These are phyloP conservation scores for Microtus oregoni DNA, from an alignment of 2,113 vertebrate species.

Conservation along the genomic window DNA sequence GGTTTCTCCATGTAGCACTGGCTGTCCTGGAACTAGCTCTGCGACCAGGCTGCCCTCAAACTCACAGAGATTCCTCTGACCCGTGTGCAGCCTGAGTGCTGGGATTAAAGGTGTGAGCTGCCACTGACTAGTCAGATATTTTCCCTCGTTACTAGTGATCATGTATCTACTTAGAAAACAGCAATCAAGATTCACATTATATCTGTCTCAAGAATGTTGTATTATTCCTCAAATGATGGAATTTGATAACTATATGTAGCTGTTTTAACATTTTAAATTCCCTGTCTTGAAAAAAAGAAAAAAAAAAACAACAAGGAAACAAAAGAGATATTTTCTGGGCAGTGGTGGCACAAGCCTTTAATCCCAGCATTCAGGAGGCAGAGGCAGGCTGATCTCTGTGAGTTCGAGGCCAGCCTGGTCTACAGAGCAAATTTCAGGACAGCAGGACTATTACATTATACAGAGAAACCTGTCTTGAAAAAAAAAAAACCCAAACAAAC, in stretches of 20 bases:
- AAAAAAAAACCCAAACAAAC: too few species aligned
- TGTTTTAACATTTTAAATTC: neutral
- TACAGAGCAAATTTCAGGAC: too few species aligned
- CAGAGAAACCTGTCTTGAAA: too few species aligned
- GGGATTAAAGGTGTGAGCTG: neutral
- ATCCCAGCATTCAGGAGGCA: too few species aligned
- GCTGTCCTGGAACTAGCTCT: neutral
- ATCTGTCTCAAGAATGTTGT: neutral
- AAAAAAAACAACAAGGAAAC: too few species aligned
- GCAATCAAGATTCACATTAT: neutral
- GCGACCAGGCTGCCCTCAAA: neutral
- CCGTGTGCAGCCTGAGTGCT: neutral
- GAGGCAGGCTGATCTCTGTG: too few species aligned
- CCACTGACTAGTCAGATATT: neutral
- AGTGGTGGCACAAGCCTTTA: accelerated
- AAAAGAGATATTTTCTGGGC: too few species aligned
- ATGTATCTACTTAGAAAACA: constrained; percentile 6
- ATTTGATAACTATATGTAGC: constrained; percentile 22
- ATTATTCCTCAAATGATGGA: neutral
- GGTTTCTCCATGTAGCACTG: neutral
- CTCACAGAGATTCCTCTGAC: neutral
- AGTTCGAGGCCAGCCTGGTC: too few species aligned
- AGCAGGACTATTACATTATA: too few species aligned
- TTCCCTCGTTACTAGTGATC: neutral
- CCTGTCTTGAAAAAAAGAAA: too few species aligned